Evolutionary conservation across 2,888 invertebrate species (phyloP), one percentile per base, ranked within the genome.

Genomic region (Macropis europaea): DNA sequence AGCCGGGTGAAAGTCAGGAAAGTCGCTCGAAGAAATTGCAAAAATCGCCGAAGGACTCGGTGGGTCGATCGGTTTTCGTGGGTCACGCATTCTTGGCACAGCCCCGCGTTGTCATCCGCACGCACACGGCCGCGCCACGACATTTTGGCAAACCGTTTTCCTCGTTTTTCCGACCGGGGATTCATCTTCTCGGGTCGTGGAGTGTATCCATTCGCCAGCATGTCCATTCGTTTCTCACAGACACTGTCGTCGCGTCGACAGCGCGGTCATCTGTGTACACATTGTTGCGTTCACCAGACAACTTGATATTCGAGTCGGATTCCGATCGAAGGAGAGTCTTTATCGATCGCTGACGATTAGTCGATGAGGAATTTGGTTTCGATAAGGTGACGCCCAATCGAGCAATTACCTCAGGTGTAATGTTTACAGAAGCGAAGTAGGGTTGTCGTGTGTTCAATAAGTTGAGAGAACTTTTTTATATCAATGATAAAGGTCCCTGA

Each of bases 51-150:
- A 43, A 30, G 24, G 24, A 62, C 45, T 19, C 13, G 34, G 2
- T 36, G 30, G 30, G 30, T 32, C 19, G 19, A 19, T 30, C 26
- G 30, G 17, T 52, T 34, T 15, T 38, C 15, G 38, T 15, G 78
- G 78, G 81, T 81, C 81, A 63, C 66, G 68, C 69, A 84, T 85
- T 84, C 82, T 84, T 87, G 87, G 86, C 87, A 82, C 77, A 19
- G 64, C n/a, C n/a, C n/a, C n/a, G n/a, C n/a, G n/a, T n/a, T n/a
- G n/a, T n/a, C n/a, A n/a, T n/a, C n/a, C n/a, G n/a, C n/a, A n/a
- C n/a, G n/a, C n/a, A 38, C 45, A 34, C 48, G 50, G 57, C 48
- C 57, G 61, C 67, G 53, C 48, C n/a, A 43, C 48, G 52, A 30
- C 73, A 70, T 71, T 80, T 80, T 73, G 71, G 64, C 57, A 13